Evolutionary conservation across 2,888 invertebrate genomes (phyloP).

Genomic region (Diaprepes abbreviatus): DNA sequence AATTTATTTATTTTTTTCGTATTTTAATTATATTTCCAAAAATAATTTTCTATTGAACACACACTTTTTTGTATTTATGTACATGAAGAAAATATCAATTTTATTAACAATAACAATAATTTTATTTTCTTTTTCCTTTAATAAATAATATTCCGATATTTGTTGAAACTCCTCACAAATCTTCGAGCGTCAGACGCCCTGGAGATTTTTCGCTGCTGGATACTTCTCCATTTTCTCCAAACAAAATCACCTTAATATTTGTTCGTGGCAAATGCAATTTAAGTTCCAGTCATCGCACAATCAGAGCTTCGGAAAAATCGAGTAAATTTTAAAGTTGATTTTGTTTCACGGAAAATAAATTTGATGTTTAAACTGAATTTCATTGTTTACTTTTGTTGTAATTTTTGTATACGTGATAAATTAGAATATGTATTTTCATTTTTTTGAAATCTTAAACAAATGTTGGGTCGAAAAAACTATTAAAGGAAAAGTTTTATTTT

Average conservation of each 20-base stretch:
- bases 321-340: conserved; percentile 34
- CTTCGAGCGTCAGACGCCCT: conserved; percentile 23
- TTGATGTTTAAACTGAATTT: conserved; percentile 10
- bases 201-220: conserved; percentile 44
- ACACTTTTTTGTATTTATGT: too few relatives aligned
- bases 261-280: conserved; percentile 47
- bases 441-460: too few relatives aligned
- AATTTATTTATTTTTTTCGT: too few relatives aligned
- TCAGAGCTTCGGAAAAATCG: conserved; percentile 37
- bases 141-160: conserved; percentile 32
- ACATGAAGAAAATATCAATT: too few relatives aligned
- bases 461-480: too few relatives aligned
- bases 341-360: conserved; percentile 15
- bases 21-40: too few relatives aligned
- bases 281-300: conserved; percentile 46
- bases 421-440: too few relatives aligned
- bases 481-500: too few relatives aligned
- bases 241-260: conserved; percentile 46
- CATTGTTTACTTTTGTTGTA: background rate
- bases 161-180: conserved; percentile 31
- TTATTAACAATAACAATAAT: background rate
- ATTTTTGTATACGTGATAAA: too few relatives aligned
- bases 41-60: too few relatives aligned
- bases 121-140: background rate
- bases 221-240: conserved; percentile 46